Conservation (phyloP, 2,888 invertebrate genomes). For the Bruchidius siliquastri region DNA sequence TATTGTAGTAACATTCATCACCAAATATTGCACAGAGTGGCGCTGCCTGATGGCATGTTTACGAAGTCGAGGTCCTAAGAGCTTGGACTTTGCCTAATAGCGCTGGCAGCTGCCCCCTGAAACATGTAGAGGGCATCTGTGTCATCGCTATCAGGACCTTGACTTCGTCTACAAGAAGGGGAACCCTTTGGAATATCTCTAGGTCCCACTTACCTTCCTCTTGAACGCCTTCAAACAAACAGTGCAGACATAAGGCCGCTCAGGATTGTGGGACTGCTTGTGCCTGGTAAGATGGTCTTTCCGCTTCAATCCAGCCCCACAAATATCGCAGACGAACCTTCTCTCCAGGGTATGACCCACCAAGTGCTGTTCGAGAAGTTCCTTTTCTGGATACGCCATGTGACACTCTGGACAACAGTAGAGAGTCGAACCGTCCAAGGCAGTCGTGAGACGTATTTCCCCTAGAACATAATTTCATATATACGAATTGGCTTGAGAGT, state of each 20-base stretch:
- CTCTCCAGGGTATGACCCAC: constrained; percentile 81
- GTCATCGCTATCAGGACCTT: no score
- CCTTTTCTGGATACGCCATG: constrained; percentile 84
- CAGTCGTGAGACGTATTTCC: constrained; percentile 75
- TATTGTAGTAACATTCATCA: no score
- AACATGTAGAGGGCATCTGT: no score
- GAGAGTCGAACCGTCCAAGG: constrained; percentile 75
- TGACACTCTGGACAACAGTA: constrained; percentile 87
- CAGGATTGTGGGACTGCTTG: constrained; percentile 84
- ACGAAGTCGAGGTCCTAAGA: no score
- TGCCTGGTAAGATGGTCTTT: constrained; percentile 84
- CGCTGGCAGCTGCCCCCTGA: no score
- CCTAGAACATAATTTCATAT: constrained; percentile 18
- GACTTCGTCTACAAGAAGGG: no score
- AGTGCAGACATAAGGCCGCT: constrained; percentile 81
- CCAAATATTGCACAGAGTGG: no score
- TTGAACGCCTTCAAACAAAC: constrained; percentile 86
- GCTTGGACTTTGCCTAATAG: no score
- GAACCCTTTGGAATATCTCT: no score
- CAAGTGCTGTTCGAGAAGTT: constrained; percentile 78
- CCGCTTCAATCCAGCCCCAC: constrained; percentile 80
- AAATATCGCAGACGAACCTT: constrained; percentile 82
- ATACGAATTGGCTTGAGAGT: no score
- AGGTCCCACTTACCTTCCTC: constrained; percentile 62
- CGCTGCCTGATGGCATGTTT: no score